Evolutionary conservation across 2,797 vertebrate genomes (phyloP), one percentile per base, ranked within the genome.

Genomic region (Anolis apletophallus): DNA sequence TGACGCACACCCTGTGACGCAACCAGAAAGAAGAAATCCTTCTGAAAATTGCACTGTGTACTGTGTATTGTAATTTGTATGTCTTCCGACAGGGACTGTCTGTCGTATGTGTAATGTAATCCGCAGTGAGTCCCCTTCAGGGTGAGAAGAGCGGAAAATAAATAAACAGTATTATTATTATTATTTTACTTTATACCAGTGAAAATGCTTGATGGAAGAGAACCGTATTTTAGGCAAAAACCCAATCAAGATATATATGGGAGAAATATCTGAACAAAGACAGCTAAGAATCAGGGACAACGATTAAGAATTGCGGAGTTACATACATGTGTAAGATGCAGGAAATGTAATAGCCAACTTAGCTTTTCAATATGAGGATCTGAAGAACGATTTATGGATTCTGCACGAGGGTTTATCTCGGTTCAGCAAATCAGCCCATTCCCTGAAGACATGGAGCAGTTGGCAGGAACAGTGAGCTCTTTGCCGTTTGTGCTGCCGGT

Each of bases 401-500:
- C 85, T 84, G 76, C 80, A 85, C 55, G 93, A 93, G 26, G 57
- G 83, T 86, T 93, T 83, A 72, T 86, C 91, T 88, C 81, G 85
- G 87, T 90, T 86, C 81, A 26, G 75, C 52, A 87, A 90, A 90
- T 90, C 90, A 83, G 80, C 84, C 55, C 14, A 0, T 83, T 92
- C 92, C 92, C 93, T 75, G 32, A 85, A 90, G 94, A 87, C 87
- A 71, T 77, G 29, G 83, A 92, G 17, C 88, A 92, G 91, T 84
- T 94, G 94, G 93, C 90, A 93, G 91, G 57, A 57, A 88, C 88
- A 90, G 87, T 5, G 57, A 91, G 88, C 81, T 87, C 78, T 55
- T 91, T 76, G 86, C 85, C 74, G 55, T 85, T 74, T 68, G 55
- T 89, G 91, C 88, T 93, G 95, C 94, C 94, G 36, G 52, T 91